These are phyloP conservation scores for Forficula auricularia DNA, from an alignment of 1,140 invertebrate genomes.

Conservation along the genomic window DNA sequence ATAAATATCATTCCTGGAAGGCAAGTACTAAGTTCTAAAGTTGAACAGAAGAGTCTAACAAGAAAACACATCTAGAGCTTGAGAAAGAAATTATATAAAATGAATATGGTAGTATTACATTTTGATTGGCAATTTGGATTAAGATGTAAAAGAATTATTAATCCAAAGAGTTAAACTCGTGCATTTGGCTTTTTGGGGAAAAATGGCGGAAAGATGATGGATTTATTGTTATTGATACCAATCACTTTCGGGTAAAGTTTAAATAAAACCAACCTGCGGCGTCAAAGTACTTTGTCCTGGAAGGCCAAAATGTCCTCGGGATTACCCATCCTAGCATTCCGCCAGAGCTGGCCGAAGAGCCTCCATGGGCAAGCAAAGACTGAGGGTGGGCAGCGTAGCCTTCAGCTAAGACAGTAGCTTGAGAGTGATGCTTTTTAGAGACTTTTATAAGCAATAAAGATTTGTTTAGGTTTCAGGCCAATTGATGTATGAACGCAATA, in stretches of 20 bases:
- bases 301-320: slow-evolving; percentile 69
- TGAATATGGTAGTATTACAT: too few relatives aligned
- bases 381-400: slow-evolving; percentile 82
- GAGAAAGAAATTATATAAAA: too few relatives aligned
- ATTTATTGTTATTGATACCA: too few relatives aligned
- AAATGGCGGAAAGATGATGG: too few relatives aligned
- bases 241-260: neutral
- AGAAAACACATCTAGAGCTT: too few relatives aligned
- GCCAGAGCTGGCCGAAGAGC: slow-evolving; percentile 73
- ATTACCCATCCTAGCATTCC: slow-evolving; percentile 84
- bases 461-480: slow-evolving; percentile 70
- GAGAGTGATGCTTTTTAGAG: slow-evolving; percentile 68
- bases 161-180: too few relatives aligned
- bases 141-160: too few relatives aligned
- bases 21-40: slow-evolving; percentile 15
- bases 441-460: slow-evolving; percentile 91
- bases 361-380: slow-evolving; percentile 57
- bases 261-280: slow-evolving; percentile 41
- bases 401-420: slow-evolving; percentile 58
- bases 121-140: too few relatives aligned
- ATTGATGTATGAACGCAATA: slow-evolving; percentile 83
- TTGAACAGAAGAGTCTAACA: slow-evolving; percentile 15
- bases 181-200: too few relatives aligned
- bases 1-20: slow-evolving; percentile 9
- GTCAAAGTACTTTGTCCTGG: slow-evolving; percentile 50